These are phyloP conservation scores for Xiphorhynchus elegans DNA, from an alignment of 2,113 vertebrate species.

Conservation along the genomic window DNA sequence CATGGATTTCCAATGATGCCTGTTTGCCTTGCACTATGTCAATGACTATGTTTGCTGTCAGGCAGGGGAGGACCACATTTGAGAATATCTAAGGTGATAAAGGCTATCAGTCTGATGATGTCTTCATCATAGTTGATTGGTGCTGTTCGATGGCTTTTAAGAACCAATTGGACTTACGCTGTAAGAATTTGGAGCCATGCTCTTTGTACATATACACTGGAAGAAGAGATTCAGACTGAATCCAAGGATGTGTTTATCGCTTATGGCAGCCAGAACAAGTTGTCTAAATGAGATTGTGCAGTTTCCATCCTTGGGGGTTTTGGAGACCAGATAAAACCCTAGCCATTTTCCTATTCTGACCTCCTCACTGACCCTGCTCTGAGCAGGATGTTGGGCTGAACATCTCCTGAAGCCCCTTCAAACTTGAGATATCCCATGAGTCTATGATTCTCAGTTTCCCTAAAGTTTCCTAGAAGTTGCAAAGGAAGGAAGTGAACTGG, in stretches of 20 bases:
- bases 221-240: neutral
- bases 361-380: neutral
- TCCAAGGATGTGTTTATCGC: neutral
- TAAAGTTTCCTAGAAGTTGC: neutral
- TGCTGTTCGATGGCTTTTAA: neutral
- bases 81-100: neutral
- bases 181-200: accelerated
- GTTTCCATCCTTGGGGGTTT: neutral
- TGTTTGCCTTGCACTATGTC: neutral
- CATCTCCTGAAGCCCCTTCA: neutral
- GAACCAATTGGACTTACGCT: neutral
- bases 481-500: neutral
- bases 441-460: neutral
- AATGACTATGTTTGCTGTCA: neutral
- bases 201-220: neutral
- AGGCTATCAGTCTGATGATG: neutral
- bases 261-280: neutral
- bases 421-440: neutral
- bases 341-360: neutral
- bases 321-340: neutral
- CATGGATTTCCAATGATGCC: neutral
- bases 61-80: neutral
- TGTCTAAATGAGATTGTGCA: neutral
- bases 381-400: neutral
- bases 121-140: neutral